Evolutionary conservation across 1,140 invertebrate genomes (phyloP), one percentile per base, ranked within the genome.

Genomic region (Neodiprion fabricii): DNA sequence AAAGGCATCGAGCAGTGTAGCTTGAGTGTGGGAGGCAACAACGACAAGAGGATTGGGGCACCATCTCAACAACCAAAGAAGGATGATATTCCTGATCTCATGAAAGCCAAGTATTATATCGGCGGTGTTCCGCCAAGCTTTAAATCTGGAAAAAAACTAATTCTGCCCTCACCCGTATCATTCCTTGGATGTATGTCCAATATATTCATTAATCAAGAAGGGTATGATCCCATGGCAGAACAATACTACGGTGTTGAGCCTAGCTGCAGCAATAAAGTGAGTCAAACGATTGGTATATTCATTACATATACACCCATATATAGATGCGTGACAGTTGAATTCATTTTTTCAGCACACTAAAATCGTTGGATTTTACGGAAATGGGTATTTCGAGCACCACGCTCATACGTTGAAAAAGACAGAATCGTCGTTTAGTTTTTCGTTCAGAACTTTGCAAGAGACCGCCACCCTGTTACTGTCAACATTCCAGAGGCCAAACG

Each of bases 101-200:
- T 87, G 0, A 85, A 85, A 72, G 91, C 91, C 0, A 86, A 90
- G 53, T 94, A 93, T 82, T 96, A 94, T 84, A 90, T 96, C 78
- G 96, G 96, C 9, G 96, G 96, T 0, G 89, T 95, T 10, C 93
- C 95, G 21, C 95, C 95, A 5, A 93, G 92, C 79, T 92, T 91
- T 77, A 79, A 79, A 7, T 75, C 82, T 9, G 68, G n/a, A 9
- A 75, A 80, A 0, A 77, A 79, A 14, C 17, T 87, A 1, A 82
- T 88, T 23, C 82, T 89, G 7, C 86, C 88, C 0, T 82, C 89
- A 1, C 89, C 89, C 48, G 86, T 90, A 73, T 91, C 94, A 1
- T 94, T 96, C 83, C 87, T 96, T 21, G 96, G 96, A 8, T 97
- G 96, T 81, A 92, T 98, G 88, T 92, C 93, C 12, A 93, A 94